These are phyloP conservation scores for Eledona agricola DNA, from an alignment of 2,888 invertebrate genomes.

Conservation along the genomic window DNA sequence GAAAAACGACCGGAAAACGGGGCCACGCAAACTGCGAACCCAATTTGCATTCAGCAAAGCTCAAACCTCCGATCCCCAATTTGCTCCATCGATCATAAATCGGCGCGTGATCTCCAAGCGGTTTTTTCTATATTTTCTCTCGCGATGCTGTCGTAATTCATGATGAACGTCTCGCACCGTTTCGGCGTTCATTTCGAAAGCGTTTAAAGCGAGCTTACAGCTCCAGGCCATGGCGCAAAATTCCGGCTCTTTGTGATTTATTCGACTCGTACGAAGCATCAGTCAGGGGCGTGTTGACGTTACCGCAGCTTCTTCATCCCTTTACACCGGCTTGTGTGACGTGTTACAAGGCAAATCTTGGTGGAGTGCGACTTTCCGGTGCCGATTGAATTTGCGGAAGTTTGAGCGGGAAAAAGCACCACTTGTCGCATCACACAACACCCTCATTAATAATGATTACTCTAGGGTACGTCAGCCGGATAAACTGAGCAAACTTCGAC, in stretches of 20 bases:
- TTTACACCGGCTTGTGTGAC: conserved; percentile 10
- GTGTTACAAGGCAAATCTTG: conserved; percentile 7
- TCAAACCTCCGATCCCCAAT: too few species aligned
- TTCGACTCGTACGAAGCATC: conserved; percentile 9
- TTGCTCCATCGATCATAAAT: too few species aligned
- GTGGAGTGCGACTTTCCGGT: not conserved
- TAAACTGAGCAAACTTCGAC: conserved; percentile 11
- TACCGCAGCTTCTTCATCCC: conserved; percentile 1
- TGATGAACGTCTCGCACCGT: conserved; percentile 11
- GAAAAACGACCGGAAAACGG: too few species aligned
- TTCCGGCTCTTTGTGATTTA: conserved; percentile 21
- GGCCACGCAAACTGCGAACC: too few species aligned
- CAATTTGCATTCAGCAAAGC: too few species aligned
- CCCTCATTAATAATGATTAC: conserved; percentile 10
- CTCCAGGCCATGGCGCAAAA: conserved; percentile 8
- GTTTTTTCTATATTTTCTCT: too few species aligned
- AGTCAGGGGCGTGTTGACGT: conserved; percentile 14
- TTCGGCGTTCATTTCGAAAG: conserved; percentile 16
- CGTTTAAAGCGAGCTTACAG: conserved; percentile 15
- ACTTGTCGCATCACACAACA: conserved; percentile 2
- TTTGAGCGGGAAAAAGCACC: not conserved
- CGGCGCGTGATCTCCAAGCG: too few species aligned
- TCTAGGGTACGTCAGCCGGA: not conserved
- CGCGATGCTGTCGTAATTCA: conserved; percentile 14
- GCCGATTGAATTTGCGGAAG: conserved; percentile 3